Base-by-base conservation (phyloP, 1,140 invertebrate genomes). In the Hesperophylax magnus region DNA sequence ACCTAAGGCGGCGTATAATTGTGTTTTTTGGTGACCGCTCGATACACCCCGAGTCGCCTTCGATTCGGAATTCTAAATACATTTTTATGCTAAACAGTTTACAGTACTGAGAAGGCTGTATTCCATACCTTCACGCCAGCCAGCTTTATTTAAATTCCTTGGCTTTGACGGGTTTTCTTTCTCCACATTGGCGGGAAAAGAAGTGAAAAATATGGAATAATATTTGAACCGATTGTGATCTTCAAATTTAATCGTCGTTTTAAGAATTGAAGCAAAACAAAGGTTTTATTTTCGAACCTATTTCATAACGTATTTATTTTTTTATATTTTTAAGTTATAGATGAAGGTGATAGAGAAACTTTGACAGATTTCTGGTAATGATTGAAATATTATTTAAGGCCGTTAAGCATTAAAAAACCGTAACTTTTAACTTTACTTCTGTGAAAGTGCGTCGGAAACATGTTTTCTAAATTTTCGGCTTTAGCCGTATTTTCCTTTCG, bases 1-100 rank as follows among this genome's bases (percentile, higher is more conserved):
- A 82, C 77, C 74, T 80, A 80, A 78, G 75, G 61, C 78, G 77
- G 78, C 81, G 81, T 80, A 83, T 83, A 83, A 83, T 83, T 83
- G 81, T 83, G 81, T 83, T 83, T 82, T 83, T 83, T 83, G 81
- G 81, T 83, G 78, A 78, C 72, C 77, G 27, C 39, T 58, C 60
- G 27, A n/a, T 18, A 18, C 61, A 11, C 39, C 27, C n/a, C 60
- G 14, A 18, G 31, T 52, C 39, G 27, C 75, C 47, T 52, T 20
- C 58, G 72, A 76, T 56, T 56, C 27, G 58, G 58, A 78, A 78
- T 27, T 78, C 63, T 71, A 78, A 78, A 82, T 76, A 82, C 77
- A 82, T 82, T 79, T 76, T 82, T 82, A 82, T 82, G 81, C 78
- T 69, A 82, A 75, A 65, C 79, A 80, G 58, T 53, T 72, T n/a